Base-by-base conservation (phyloP, 2,113 vertebrate genomes). In the Columba livia region DNA sequence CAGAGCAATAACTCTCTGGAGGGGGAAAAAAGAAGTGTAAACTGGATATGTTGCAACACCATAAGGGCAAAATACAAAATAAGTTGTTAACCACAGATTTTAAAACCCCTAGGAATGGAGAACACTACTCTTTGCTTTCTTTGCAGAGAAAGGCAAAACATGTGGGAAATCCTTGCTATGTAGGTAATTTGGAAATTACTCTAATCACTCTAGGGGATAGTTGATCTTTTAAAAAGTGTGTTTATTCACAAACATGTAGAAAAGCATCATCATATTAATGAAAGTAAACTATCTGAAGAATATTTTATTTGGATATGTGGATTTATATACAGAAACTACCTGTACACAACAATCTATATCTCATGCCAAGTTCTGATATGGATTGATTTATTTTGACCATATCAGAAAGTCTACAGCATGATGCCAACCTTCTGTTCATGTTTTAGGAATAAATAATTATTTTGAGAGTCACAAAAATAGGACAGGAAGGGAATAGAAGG, bases 11-110 rank as follows among this genome's bases (percentile, higher is more conserved):
- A 62, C 61, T 89, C 75, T 89, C 75, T 53, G 25, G 54, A 60
- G 60, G 15, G 26, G 78, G 36, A 51, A 94, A 84, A 88, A 51
- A 2, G 34, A 21, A 79, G 25, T 78, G 40, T 74, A 95, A 95
- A 90, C 62, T 71, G 28, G 24, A 34, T 82, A 38, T 42, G 32
- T 60, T 92, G 44, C 79, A 67, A 50, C 74, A 50, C 19, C 56
- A 58, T 72, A 31, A 58, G 70, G 28, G 31, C 20, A 96, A 84
- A 96, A 85, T 80, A 54, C 20, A 88, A 88, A 94, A 88, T 15
- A 89, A 50, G 18, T 26, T 70, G 51, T 77, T 94, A 83, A 79
- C 21, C 38, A 65, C 18, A 80, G 17, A 69, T 60, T 72, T 96
- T 53, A 91, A 82, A 85, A 56, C 24, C 8, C 14, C 16, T 80